Percentiles rank a stretch among this genome's conserved stretches.
phyloP scores from a whole-genome alignment of 2,797 vertebrate species.

The Melopsittacus undulatus region DNA sequence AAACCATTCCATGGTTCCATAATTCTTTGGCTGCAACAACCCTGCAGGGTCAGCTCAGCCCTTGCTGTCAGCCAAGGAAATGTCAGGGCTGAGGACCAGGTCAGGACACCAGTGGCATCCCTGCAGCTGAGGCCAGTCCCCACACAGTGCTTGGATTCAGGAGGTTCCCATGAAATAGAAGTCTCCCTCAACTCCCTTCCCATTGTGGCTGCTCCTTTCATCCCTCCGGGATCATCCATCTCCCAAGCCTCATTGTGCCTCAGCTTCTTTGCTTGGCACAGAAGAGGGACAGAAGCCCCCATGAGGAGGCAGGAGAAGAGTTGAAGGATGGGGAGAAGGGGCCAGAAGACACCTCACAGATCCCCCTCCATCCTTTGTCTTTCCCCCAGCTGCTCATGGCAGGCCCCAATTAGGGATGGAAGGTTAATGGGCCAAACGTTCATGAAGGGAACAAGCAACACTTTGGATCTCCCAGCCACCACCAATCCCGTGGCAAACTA shows the following conservation, averaged over 20 bases:
- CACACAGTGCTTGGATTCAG: fast-evolving
- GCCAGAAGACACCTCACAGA: neutral
- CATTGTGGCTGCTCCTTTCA: neutral
- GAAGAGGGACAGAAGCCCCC: neutral
- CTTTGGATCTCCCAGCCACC: neutral
- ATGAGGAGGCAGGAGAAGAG: fast-evolving
- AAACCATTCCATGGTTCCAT: neutral
- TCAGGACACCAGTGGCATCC: neutral
- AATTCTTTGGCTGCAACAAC: neutral
- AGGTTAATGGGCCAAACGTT: fast-evolving
- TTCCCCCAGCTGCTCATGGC: neutral
- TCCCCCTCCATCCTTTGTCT: fast-evolving
- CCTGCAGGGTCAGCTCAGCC: neutral
- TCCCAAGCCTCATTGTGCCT: neutral
- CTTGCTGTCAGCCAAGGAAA: neutral
- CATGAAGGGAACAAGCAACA: neutral
- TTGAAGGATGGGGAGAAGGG: fast-evolving
- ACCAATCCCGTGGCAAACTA: neutral
- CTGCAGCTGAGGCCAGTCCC: neutral
- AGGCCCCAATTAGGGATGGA: neutral
- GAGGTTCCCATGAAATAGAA: neutral
- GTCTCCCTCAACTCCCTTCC: neutral
- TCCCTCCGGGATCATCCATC: neutral
- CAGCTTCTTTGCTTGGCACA: neutral
- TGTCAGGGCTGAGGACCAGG: fast-evolving